Evolutionary conservation across 2,888 invertebrate species (phyloP), one percentile per base, ranked within the genome.

Genomic region (Stegophylla sp.): DNA sequence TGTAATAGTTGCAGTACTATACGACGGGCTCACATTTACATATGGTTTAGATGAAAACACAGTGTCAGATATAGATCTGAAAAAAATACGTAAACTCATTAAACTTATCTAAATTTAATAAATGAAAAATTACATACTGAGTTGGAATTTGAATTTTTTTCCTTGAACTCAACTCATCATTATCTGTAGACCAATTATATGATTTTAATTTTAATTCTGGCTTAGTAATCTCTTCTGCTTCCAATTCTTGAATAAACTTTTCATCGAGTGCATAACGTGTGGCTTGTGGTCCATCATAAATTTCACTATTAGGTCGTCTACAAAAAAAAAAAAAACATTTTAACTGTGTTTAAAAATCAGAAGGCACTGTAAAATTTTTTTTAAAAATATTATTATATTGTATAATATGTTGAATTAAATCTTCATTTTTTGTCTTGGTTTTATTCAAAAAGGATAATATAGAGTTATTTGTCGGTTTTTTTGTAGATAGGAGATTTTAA

Each of bases 1-100:
- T 3, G 79, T 79, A 61, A 79, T 79, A 26, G 79, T 79, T n/a
- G 79, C 79, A 41, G 79, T 79, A 71, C 79, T 79, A 28, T 79
- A 79, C n/a, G 79, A 79, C n/a, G 79, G 79, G 1, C 79, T 79
- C 17, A 79, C 79, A 63, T 79, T 79, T 48, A 79, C 71, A 63
- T 59, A 79, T 61, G 71, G 79, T 51, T 79, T 79, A n/a, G 79
- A 69, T 26, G 71, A 59, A 1, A 34, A 7, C 0, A 61, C 23
- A 63, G 71, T 61, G 41, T 71, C 71, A 23, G 69, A 53, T 34
- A 59, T 28, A 2, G 51, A 3, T 63, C 79, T 79, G 51, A 34
- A 71, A 45, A 51, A 51, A 43, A 61, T n/a, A 69, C 56, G 43
- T 23, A 45, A 43, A 20, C 7, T 34, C 7, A 34, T 34, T 56